Base-by-base conservation (phyloP, 2,888 invertebrate species). In the Pyrochroa serraticornis region DNA sequence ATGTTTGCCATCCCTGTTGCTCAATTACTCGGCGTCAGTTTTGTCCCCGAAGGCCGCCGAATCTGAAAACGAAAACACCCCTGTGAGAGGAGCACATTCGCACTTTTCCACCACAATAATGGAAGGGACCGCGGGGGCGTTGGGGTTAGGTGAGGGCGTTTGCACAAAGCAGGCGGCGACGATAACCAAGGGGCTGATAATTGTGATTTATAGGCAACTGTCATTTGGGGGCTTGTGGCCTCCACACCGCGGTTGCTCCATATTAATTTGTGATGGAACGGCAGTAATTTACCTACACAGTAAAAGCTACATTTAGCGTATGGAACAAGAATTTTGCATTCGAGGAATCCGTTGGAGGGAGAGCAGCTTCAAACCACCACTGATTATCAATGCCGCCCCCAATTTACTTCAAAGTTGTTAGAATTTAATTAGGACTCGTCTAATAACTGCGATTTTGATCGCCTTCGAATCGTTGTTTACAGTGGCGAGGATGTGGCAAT, bases 171-270 rank as follows among this genome's bases (percentile, higher is more conserved):
- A 53, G 51, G 58, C 58, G 48, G 49, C 47, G 57, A 34, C 60
- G 62, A 48, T 61, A 62, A 50, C 60, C 46, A 54, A 45, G 66
- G 67, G 67, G 66, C 65, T 69, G 71, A 71, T 72, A 72, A 74
- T 72, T 71, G 70, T 71, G 71, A 74, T 74, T 71, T 72, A 74
- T 71, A 66, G 68, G 64, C 58, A 57, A 66, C 63, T 68, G 71
- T 72, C 72, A 66, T 62, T 71, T 63, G 55, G 58, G 63, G 67
- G 63, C 64, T 66, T 70, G 67, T 58, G 61, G 66, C 60, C 65
- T 58, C 60, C 49, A 58, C 63, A 60, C 43, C 62, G 64, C 52
- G 71, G 71, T 68, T 62, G 63, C 60, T 69, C 62, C 67, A 65
- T 71, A 70, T 70, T 71, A 70, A 71, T 71, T 69, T 66, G 65